Evolutionary conservation across 2,113 vertebrate species (phyloP), one percentile per base, ranked within the genome.

Genomic region (Pithys albifrons): DNA sequence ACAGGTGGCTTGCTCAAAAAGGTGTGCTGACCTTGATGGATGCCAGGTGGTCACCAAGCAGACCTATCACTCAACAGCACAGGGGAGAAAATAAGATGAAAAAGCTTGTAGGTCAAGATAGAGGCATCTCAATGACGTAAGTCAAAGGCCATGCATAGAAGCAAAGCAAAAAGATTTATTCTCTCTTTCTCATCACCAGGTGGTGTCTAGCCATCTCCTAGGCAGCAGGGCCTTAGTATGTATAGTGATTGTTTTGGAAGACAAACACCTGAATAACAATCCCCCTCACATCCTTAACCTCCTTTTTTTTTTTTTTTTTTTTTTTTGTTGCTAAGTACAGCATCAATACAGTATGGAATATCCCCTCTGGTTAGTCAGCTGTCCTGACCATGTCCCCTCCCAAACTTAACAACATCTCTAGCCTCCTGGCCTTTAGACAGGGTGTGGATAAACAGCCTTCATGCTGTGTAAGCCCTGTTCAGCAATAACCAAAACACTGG

Each of bases 381-480:
- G 17, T 39, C 62, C 35, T 57, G 39, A 24, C 29, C 41, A 5
- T 15, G 24, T 25, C 10, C 20, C 9, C 24, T 75, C 28, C 24
- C 39, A 48, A 18, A 25, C 28, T 25, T 62, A 75, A 39, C n/a
- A 27, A 46, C 19, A 48, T 11, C n/a, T 62, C 39, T 39, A 67
- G 13, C 54, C 54, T 54, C 25, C 6, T 35, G 62, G 24, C 48
- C 17, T 25, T 31, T 0, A 0, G n/a, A 41, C 37, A 15, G 52
- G 59, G 28, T 52, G 17, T 39, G 45, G 59, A 33, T 39, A 24
- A 58, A 73, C 9, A 67, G 37, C 22, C 19, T 59, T 59, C 19
- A 39, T 52, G 70, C 37, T 67, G 28, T 29, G 28, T 48, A 24
- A 41, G 16, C 17, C 29, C 54, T 54, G 6, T 29, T 61, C n/a